phyloP scores from a whole-genome alignment of 2,113 vertebrate genomes.

The Thinocorus orbignyianus region DNA sequence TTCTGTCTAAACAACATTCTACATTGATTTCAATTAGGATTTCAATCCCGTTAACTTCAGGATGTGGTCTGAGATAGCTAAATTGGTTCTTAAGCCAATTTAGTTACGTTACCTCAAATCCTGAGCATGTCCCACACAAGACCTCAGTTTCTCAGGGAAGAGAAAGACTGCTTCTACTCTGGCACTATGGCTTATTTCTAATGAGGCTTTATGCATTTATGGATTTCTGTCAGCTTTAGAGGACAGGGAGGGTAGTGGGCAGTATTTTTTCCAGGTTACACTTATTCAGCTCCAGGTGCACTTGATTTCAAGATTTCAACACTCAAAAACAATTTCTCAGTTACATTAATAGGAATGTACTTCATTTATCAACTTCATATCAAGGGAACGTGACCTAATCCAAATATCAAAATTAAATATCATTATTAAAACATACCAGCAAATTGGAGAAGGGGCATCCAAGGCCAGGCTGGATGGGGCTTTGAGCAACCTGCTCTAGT shows the following conservation, averaged over 20 bases:
- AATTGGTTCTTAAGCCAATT: not conserved
- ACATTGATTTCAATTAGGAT: not conserved
- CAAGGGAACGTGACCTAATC: not conserved
- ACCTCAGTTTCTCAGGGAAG: not conserved
- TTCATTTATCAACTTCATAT: not conserved
- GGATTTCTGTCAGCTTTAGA: not conserved
- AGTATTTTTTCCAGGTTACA: not conserved
- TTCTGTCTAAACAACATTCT: not conserved
- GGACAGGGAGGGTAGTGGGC: not conserved
- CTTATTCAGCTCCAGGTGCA: not conserved
- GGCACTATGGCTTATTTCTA: not conserved
- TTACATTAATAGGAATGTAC: not conserved
- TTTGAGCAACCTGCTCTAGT: too few relatives aligned
- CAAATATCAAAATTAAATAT: not conserved
- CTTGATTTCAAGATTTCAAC: not conserved
- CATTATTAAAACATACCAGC: not conserved
- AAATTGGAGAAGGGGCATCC: not conserved
- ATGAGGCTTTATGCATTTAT: not conserved
- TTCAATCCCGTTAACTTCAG: not conserved
- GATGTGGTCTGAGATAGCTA: not conserved
- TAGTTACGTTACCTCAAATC: not conserved
- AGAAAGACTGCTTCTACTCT: not conserved
- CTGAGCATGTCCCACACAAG: not conserved
- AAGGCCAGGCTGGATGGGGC: too few relatives aligned
- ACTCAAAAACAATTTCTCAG: not conserved